Evolutionary conservation across 1,140 invertebrate species (phyloP), one percentile per base, ranked within the genome.

Genomic region (Aphelinus certus): DNA sequence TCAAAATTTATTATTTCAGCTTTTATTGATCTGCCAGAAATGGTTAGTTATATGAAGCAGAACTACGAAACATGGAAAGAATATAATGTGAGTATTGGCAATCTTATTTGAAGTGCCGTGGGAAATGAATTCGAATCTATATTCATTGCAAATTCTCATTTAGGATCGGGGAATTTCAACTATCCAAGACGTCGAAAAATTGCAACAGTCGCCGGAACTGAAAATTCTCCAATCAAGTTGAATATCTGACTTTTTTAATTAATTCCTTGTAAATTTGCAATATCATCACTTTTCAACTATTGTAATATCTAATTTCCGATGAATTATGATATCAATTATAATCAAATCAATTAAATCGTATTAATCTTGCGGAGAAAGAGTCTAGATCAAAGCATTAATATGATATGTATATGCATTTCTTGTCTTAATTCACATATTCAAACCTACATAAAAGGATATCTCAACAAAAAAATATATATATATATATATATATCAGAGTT

Each of bases 61-160:
- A 98, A 98, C 87, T 97, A 98, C 85, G 89, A 94, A 64, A 95
- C 94, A 83, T 98, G 96, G 96, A 95, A 96, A 82, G 93, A 96
- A 78, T 91, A 82, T 75, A 84, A 84, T 57, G 87, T 88, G 76
- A 60, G 78, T 80, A 75, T 10, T 66, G 26, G 26, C 26, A 26
- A 26, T 26, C 26, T 4, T 2, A 64, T 55, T 42, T 26, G 10
- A 55, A 74, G 70, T 70, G 49, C 26, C 26, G 26, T 26, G 26
- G 26, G 26, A 26, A 26, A 26, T 26, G 26, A 26, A 26, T 26
- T 26, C 26, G 26, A 26, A 26, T 26, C 26, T 60, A 74, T 65
- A 57, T 57, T 9, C 55, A 66, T 76, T 74, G 53, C 76, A 67
- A 73, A 73, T 60, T 74, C 77, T 76, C 64, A 73, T 90, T 74